Evolutionary conservation across 2,888 invertebrate genomes (phyloP).

Genomic region (Himalopsyche kuldschensis): DNA sequence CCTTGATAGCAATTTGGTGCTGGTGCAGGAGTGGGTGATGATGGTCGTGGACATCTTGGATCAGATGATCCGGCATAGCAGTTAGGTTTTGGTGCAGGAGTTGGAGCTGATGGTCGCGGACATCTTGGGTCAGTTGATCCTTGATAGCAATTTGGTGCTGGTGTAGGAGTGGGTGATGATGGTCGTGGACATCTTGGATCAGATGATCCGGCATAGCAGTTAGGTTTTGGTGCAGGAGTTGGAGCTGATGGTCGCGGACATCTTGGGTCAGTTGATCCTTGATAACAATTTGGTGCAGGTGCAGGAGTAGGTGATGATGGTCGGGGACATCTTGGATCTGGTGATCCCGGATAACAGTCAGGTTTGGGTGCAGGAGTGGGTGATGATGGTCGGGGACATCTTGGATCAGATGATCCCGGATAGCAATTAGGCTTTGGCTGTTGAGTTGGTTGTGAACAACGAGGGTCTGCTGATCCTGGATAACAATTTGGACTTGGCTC

Average conservation of each 20-base stretch:
- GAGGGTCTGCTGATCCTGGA: slow-evolving; percentile 48
- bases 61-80: slow-evolving; percentile 45
- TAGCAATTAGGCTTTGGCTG: slow-evolving; percentile 38
- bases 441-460: not conserved
- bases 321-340: slow-evolving; percentile 49
- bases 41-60: slow-evolving; percentile 45
- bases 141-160: slow-evolving; percentile 39
- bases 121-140: slow-evolving; percentile 45
- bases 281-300: no score
- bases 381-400: slow-evolving; percentile 48
- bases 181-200: slow-evolving; percentile 43
- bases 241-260: slow-evolving; percentile 44
- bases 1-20: slow-evolving; percentile 43
- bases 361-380: not conserved
- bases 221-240: slow-evolving; percentile 39
- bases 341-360: slow-evolving; percentile 45
- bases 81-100: not conserved
- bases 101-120: slow-evolving; percentile 30
- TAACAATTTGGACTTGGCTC: slow-evolving; percentile 36
- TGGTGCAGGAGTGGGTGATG: slow-evolving; percentile 40
- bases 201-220: slow-evolving; percentile 45
- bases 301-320: slow-evolving; percentile 41
- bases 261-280: slow-evolving; percentile 43
- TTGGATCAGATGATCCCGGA: slow-evolving; percentile 46
- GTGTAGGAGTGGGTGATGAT: not conserved